Percentiles rank a stretch among this genome's conserved stretches.
These are phyloP conservation scores for Epizoanthus ramosus DNA, from an alignment of 92 coral and sea anemone species.

Conservation along the genomic window DNA sequence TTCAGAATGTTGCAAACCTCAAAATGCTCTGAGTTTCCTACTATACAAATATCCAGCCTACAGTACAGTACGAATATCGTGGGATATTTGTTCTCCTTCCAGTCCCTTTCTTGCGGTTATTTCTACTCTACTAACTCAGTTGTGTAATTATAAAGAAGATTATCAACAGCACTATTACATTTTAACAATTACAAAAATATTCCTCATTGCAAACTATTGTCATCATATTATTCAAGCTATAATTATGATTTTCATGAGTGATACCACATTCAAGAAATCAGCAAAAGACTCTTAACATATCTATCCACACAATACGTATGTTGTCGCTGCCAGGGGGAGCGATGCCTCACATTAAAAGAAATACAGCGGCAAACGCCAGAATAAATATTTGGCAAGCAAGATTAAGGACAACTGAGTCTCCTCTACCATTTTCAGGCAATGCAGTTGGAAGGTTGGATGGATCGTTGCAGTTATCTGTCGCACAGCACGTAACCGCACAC, in stretches of 20 bases:
- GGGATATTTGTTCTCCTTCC: too few relatives aligned
- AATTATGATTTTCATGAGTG: constrained; percentile 13
- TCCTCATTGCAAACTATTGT: constrained; percentile 11
- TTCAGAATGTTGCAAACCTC: too few relatives aligned
- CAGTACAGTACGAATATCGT: too few relatives aligned
- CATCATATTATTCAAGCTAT: constrained; percentile 11
- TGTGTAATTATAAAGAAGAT: too few relatives aligned
- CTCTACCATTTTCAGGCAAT: neutral
- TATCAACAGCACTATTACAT: too few relatives aligned
- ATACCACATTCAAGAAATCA: constrained; percentile 15
- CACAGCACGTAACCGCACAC: constrained; percentile 1
- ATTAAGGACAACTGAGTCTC: neutral
- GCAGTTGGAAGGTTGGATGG: constrained; percentile 19
- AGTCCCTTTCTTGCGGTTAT: too few relatives aligned
- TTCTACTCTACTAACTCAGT: too few relatives aligned
- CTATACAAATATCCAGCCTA: too few relatives aligned
- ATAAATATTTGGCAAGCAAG: constrained; percentile 4
- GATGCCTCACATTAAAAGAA: constrained; percentile 7
- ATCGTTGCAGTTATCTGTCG: constrained; percentile 3
- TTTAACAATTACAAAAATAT: constrained; percentile 10
- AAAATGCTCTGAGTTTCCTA: too few relatives aligned
- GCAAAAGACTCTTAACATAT: constrained; percentile 9
- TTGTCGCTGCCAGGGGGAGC: neutral
- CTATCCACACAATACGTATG: constrained; percentile 6
- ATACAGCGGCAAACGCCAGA: neutral